phyloP scores from a whole-genome alignment of 2,888 invertebrate species.

The Mellilla xanthometata region DNA sequence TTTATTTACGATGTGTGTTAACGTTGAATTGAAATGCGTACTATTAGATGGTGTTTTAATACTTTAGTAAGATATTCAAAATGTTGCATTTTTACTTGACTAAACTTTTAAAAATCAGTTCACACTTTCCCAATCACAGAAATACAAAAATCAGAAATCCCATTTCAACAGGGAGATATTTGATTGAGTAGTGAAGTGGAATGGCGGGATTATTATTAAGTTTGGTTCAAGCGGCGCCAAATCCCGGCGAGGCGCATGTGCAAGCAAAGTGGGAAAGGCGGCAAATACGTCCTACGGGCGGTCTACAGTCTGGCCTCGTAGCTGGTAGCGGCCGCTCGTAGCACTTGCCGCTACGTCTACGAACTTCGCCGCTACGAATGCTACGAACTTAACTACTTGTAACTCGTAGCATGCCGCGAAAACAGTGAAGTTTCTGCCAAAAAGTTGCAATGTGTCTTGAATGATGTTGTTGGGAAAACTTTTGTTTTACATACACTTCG shows the following conservation, averaged over 20 bases:
- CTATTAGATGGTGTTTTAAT: too few relatives aligned
- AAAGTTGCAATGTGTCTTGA: conserved; percentile 69
- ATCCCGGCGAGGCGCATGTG: conserved; percentile 62
- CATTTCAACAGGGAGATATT: conserved; percentile 31
- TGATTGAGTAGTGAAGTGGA: conserved; percentile 44
- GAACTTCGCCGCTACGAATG: conserved; percentile 51
- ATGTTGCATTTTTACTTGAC: background rate
- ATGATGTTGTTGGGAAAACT: conserved; percentile 78
- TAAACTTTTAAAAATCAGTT: conserved; percentile 6
- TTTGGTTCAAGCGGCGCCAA: conserved; percentile 42
- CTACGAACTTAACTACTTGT: conserved; percentile 44
- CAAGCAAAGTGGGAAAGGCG: conserved; percentile 48
- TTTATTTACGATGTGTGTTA: too few relatives aligned
- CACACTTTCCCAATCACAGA: conserved; percentile 11
- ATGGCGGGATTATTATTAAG: conserved; percentile 46
- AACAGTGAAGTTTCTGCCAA: conserved; percentile 52
- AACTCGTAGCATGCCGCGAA: conserved; percentile 48
- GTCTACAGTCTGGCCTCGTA: conserved; percentile 57
- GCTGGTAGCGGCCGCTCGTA: conserved; percentile 52
- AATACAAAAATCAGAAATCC: conserved; percentile 33
- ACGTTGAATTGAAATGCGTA: too few relatives aligned
- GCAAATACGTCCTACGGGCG: conserved; percentile 33
- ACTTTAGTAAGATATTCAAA: too few relatives aligned
- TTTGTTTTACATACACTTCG: conserved; percentile 77
- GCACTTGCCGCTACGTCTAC: conserved; percentile 43